phyloP scores from a whole-genome alignment of 37 sponge, comb jelly and placozoan genomes.

The Beroe ovata region DNA sequence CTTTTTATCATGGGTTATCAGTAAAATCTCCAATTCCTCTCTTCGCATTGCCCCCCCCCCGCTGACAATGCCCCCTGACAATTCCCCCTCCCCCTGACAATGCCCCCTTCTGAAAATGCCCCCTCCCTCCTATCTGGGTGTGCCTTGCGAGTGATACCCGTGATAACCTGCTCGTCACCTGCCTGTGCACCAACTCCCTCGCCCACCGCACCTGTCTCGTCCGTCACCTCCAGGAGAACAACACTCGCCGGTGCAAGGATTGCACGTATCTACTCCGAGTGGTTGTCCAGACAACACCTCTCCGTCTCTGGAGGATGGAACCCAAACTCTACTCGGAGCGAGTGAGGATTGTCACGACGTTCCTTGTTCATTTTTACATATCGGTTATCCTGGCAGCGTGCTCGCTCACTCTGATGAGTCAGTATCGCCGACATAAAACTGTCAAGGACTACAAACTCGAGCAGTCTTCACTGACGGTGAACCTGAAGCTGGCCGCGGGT shows the following conservation, averaged over 20 bases:
- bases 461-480: neutral
- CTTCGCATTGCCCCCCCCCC: too few relatives aligned
- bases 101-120: neutral
- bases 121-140: neutral
- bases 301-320: neutral
- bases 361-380: neutral
- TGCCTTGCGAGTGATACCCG: neutral
- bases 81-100: neutral
- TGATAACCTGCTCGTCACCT: neutral
- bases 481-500: neutral
- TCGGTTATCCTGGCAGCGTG: constrained; percentile 25
- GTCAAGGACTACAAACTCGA: neutral
- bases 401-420: neutral
- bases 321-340: neutral
- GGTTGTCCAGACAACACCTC: neutral
- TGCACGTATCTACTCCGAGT: neutral
- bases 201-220: constrained; percentile 6
- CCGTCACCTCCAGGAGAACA: neutral
- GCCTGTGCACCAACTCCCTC: neutral
- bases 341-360: neutral
- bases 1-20: too few relatives aligned
- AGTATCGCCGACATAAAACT: neutral
- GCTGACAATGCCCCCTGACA: too few relatives aligned
- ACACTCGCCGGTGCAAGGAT: neutral
- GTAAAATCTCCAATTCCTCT: too few relatives aligned